phyloP scores from a whole-genome alignment of 2,797 vertebrate genomes.

The Alcedo atthis region DNA sequence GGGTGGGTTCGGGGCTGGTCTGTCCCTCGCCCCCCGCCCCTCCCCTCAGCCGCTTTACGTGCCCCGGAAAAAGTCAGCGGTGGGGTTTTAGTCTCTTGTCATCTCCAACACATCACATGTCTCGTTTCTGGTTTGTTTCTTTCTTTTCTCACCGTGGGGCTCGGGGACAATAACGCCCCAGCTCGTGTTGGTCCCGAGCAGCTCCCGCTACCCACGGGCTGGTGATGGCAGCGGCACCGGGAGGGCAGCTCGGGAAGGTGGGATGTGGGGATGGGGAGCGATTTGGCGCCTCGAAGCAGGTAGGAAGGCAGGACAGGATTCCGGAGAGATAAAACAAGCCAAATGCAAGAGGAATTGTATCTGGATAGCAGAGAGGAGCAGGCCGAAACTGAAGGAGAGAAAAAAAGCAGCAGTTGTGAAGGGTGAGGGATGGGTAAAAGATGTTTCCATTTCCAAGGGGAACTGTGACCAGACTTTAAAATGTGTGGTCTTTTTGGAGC shows the following conservation, averaged over 20 bases:
- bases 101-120: accelerated
- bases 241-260: neutral
- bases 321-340: neutral
- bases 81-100: neutral
- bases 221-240: accelerated
- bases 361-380: neutral
- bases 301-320: neutral
- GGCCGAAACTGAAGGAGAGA: neutral
- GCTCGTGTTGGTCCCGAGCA: neutral
- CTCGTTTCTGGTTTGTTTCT: neutral
- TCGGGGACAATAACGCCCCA: neutral
- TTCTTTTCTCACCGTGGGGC: neutral
- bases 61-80: neutral
- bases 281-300: neutral
- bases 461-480: neutral
- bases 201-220: accelerated
- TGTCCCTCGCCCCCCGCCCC: neutral
- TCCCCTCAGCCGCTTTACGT: neutral
- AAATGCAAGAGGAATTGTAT: neutral
- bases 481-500: neutral
- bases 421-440: neutral
- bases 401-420: neutral
- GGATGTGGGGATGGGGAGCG: neutral
- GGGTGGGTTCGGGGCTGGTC: neutral
- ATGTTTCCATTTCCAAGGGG: neutral